A percentile compares a stretch with the other conserved stretches of the same genome.
phyloP scores from a whole-genome alignment of 2,797 vertebrate species.

The Enteromius thamalakanensis region DNA sequence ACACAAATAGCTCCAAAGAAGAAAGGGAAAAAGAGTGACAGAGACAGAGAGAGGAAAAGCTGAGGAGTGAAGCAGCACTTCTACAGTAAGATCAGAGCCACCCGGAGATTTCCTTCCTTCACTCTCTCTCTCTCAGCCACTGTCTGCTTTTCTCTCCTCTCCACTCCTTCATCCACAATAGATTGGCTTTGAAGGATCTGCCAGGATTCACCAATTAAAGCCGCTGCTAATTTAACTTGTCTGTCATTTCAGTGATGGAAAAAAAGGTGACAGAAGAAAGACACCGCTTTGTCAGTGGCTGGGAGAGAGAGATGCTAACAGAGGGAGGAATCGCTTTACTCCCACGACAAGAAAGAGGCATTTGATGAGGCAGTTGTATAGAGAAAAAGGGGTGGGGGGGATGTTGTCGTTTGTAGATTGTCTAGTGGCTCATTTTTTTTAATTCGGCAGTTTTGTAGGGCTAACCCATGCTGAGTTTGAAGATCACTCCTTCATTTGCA shows the following conservation, averaged over 20 bases:
- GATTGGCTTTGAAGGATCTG: slow-evolving; percentile 69
- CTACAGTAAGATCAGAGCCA: slow-evolving; percentile 66
- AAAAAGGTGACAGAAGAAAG: slow-evolving; percentile 44
- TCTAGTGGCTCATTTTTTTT: slow-evolving; percentile 68
- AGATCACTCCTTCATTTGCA: slow-evolving; percentile 71
- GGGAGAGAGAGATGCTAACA: slow-evolving; percentile 28
- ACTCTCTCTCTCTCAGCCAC: slow-evolving; percentile 29
- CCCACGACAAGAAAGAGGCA: slow-evolving; percentile 58
- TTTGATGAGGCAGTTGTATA: slow-evolving; percentile 57
- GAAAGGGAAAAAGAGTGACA: slow-evolving; percentile 33
- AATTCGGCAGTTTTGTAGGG: slow-evolving; percentile 71
- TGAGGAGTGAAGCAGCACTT: slow-evolving; percentile 24
- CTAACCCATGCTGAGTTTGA: slow-evolving; percentile 67
- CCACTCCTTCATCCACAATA: slow-evolving; percentile 61
- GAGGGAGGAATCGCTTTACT: background rate
- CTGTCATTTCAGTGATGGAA: slow-evolving; percentile 50
- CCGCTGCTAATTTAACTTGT: slow-evolving; percentile 71
- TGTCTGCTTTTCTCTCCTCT: slow-evolving; percentile 56
- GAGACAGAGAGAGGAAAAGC: background rate
- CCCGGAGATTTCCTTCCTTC: slow-evolving; percentile 53
- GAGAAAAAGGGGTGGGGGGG: slow-evolving; percentile 18
- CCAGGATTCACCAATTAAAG: slow-evolving; percentile 73
- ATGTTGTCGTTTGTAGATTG: slow-evolving; percentile 65
- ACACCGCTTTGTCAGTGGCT: background rate
- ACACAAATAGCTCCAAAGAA: slow-evolving; percentile 68